Evolutionary conservation across 2,888 invertebrate species (phyloP).

Genomic region (Drosophila paracracens): DNA sequence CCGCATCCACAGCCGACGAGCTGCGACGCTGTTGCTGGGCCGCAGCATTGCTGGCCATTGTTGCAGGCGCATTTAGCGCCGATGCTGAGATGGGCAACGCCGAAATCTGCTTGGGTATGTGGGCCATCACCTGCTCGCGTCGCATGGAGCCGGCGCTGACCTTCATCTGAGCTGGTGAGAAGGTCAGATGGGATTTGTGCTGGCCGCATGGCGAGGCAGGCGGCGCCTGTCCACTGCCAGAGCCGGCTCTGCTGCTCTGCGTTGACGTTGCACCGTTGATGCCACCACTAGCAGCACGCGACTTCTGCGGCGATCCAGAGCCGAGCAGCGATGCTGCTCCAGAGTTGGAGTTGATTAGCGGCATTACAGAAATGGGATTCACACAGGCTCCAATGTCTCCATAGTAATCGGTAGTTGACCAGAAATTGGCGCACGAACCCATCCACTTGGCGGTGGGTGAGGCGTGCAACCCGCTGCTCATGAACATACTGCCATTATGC

Average conservation of each 20-base stretch:
- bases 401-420: slow-evolving; percentile 87
- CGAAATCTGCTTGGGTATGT: slow-evolving; percentile 81
- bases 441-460: slow-evolving; percentile 76
- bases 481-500: slow-evolving; percentile 61
- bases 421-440: slow-evolving; percentile 75
- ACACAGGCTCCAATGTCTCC: slow-evolving; percentile 90
- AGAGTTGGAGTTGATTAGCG: slow-evolving; percentile 87
- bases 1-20: slow-evolving; percentile 85
- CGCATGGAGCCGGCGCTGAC: slow-evolving; percentile 84
- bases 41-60: slow-evolving; percentile 77
- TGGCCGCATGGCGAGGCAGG: slow-evolving; percentile 87
- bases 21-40: slow-evolving; percentile 82
- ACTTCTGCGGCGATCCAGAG: slow-evolving; percentile 75
- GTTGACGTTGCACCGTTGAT: slow-evolving; percentile 8
- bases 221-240: slow-evolving; percentile 30
- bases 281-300: slow-evolving; percentile 1
- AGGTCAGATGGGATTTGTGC: slow-evolving; percentile 89
- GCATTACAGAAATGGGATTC: slow-evolving; percentile 96
- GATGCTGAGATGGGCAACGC: slow-evolving; percentile 70
- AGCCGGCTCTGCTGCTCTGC: slow-evolving; percentile 38
- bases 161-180: slow-evolving; percentile 90
- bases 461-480: slow-evolving; percentile 66
- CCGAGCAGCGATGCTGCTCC: slow-evolving; percentile 17
- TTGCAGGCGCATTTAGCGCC: slow-evolving; percentile 71
- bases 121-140: slow-evolving; percentile 74